phyloP scores from a whole-genome alignment of 2,797 vertebrate genomes.

The Halcyon leucocephala region DNA sequence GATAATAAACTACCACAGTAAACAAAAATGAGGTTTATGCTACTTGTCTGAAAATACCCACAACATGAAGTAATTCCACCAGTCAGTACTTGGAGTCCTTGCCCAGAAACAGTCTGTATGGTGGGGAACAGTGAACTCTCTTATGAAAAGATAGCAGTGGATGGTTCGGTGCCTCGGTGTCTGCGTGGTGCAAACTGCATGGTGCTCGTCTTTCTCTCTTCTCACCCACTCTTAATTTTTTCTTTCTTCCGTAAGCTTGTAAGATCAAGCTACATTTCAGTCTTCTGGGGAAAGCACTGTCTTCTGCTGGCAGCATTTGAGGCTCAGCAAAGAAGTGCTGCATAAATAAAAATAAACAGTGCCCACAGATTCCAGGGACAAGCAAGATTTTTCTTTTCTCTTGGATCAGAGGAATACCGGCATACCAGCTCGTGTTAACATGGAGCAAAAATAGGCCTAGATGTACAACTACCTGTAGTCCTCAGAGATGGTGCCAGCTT shows the following conservation, averaged over 20 bases:
- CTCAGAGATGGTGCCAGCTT: not conserved
- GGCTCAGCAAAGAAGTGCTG: not conserved
- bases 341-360: not conserved
- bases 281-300: not conserved
- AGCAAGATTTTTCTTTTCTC: not conserved
- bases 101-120: not conserved
- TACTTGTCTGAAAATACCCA: not conserved
- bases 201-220: not conserved
- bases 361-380: not conserved
- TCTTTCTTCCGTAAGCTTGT: not conserved
- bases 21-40: not conserved
- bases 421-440: not conserved
- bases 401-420: not conserved
- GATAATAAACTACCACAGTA: not conserved
- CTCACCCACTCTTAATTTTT: not conserved
- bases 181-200: not conserved
- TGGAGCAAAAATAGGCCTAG: not conserved
- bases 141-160: not conserved
- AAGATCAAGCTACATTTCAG: not conserved
- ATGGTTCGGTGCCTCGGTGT: not conserved
- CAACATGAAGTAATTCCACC: not conserved
- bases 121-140: not conserved
- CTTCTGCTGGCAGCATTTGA: not conserved
- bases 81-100: not conserved
- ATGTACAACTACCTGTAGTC: accelerated